These are phyloP conservation scores for Didymodactylos carnosus DNA, from an alignment of 2,888 invertebrate species.

Conservation along the genomic window DNA sequence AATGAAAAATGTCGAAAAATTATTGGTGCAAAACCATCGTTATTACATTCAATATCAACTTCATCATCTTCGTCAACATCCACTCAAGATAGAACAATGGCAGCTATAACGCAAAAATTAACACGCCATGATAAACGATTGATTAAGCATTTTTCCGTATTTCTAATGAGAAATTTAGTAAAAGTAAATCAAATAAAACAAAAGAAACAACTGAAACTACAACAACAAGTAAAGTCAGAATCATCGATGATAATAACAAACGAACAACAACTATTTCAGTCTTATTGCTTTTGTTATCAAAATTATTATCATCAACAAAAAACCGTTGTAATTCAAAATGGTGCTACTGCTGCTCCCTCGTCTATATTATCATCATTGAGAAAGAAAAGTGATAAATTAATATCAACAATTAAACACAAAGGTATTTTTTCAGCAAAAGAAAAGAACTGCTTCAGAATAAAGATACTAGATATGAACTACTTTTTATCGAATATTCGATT, in stretches of 20 bases:
- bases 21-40: constrained; percentile 25
- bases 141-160: background rate
- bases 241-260: constrained; percentile 57
- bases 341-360: too few relatives aligned
- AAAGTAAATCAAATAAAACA: constrained; percentile 39
- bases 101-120: constrained; percentile 38
- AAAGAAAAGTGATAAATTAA: background rate
- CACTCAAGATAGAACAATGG: constrained; percentile 37
- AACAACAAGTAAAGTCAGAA: constrained; percentile 59
- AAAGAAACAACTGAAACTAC: constrained; percentile 40
- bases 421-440: too few relatives aligned
- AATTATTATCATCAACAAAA: constrained; percentile 1
- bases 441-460: too few relatives aligned
- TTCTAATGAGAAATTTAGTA: constrained; percentile 30
- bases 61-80: background rate
- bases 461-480: too few relatives aligned
- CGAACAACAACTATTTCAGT: constrained; percentile 95
- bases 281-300: constrained; percentile 67
- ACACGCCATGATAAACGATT: background rate
- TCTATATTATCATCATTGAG: too few relatives aligned
- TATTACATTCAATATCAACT: constrained; percentile 68
- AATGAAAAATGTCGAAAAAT: constrained; percentile 8
- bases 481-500: too few relatives aligned
- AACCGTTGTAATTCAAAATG: background rate
- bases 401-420: background rate